Conservation (phyloP, 2,797 vertebrate genomes). For the Malurus splendens region DNA sequence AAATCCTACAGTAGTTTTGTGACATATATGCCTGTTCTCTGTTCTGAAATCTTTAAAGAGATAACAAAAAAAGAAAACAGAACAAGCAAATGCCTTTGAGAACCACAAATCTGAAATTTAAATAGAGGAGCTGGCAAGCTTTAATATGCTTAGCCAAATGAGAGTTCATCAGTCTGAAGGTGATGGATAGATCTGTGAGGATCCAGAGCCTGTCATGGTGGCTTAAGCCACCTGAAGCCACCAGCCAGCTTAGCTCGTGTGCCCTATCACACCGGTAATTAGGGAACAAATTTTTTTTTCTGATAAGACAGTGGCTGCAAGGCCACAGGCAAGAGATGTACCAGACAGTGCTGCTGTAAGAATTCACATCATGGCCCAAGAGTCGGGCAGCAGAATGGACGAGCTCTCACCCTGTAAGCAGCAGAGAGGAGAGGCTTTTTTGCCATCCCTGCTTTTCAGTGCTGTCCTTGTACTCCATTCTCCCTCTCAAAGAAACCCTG, state of each 20-base stretch:
- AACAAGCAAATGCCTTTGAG: slow-evolving; percentile 2
- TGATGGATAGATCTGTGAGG: neutral
- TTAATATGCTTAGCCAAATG: neutral
- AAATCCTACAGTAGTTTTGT: neutral
- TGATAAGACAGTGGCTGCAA: neutral
- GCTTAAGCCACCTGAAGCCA: neutral
- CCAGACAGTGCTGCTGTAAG: neutral
- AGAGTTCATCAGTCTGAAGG: neutral
- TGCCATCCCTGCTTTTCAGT: neutral
- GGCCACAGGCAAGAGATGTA: neutral
- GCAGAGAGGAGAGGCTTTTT: neutral
- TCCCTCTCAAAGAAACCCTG: neutral
- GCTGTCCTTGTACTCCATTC: neutral
- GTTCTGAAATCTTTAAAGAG: neutral
- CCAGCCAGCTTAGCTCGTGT: neutral
- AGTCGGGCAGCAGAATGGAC: neutral
- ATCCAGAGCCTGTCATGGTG: neutral
- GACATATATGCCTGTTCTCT: neutral
- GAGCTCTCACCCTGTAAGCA: neutral
- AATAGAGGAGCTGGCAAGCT: neutral
- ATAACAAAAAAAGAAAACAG: neutral
- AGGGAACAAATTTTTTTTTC: neutral
- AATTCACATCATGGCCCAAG: fast-evolving
- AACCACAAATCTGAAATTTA: slow-evolving; percentile 25
- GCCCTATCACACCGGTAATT: neutral